These are phyloP conservation scores for Eurypyga helias DNA, from an alignment of 2,113 vertebrate genomes.

Conservation along the genomic window DNA sequence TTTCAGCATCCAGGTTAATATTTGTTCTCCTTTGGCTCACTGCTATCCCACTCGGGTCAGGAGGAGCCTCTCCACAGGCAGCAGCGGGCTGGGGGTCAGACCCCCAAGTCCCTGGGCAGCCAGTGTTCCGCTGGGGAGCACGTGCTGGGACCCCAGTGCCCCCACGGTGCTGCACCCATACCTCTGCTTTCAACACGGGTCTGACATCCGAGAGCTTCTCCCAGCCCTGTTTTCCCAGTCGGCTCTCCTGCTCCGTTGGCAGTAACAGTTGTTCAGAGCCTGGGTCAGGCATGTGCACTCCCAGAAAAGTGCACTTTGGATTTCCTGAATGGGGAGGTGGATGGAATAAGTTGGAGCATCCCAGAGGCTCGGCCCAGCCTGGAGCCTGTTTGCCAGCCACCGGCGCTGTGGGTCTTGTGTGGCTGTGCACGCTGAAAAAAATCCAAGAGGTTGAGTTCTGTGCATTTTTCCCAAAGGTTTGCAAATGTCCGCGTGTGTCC, in stretches of 20 bases:
- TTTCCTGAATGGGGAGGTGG: rapidly evolving
- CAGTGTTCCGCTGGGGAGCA: neutral
- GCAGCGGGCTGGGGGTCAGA: neutral
- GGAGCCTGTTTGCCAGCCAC: neutral
- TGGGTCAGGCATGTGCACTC: rapidly evolving
- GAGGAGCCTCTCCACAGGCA: neutral
- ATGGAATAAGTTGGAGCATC: neutral
- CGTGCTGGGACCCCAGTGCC: neutral
- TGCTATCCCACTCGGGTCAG: neutral
- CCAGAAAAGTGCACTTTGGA: neutral
- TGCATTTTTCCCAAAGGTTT: neutral
- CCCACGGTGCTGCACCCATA: rapidly evolving
- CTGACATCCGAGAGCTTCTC: neutral
- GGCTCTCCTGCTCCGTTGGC: neutral
- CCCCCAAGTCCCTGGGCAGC: neutral
- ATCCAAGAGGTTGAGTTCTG: neutral
- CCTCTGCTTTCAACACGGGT: neutral
- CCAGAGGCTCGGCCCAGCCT: neutral
- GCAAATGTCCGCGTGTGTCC: neutral
- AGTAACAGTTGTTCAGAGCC: neutral
- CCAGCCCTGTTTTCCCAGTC: neutral
- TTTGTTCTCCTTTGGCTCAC: neutral
- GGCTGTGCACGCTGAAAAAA: neutral
- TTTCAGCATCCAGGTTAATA: neutral
- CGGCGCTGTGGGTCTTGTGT: rapidly evolving